Evolutionary conservation across 2,888 invertebrate genomes (phyloP).

Genomic region (Diaphora mendica): DNA sequence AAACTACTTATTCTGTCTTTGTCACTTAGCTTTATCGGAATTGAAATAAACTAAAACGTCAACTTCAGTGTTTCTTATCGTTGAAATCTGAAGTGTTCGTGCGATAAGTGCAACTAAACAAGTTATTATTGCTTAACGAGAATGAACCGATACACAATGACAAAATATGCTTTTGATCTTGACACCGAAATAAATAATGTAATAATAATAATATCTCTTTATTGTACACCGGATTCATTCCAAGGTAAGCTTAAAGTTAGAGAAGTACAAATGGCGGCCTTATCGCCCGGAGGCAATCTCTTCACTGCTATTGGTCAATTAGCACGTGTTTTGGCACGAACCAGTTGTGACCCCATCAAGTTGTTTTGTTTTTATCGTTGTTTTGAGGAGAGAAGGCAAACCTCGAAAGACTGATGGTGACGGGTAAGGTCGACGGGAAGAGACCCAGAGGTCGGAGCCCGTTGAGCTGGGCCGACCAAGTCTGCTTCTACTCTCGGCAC

Average conservation of each 20-base stretch:
- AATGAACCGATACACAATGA: not conserved
- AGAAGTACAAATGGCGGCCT: no score
- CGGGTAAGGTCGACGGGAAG: no score
- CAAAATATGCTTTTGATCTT: not conserved
- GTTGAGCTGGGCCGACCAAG: no score
- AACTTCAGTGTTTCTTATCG: slow-evolving; percentile 1
- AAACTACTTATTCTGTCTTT: no score
- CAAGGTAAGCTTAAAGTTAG: no score
- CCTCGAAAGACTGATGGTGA: no score
- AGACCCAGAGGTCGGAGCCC: no score
- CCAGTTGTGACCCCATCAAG: not conserved
- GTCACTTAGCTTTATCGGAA: not conserved
- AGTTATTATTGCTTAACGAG: not conserved
- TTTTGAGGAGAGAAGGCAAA: not conserved
- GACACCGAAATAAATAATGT: not conserved
- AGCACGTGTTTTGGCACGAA: not conserved
- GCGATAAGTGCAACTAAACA: not conserved
- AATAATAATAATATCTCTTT: no score
- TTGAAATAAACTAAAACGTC: not conserved
- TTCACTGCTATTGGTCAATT: not conserved
- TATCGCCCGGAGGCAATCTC: no score
- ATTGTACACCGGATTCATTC: no score
- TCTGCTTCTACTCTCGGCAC: no score
- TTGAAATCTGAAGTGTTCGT: not conserved
- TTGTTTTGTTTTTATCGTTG: not conserved